Conservation (phyloP, 2,113 vertebrate genomes). For the Bostrychus sinensis region DNA sequence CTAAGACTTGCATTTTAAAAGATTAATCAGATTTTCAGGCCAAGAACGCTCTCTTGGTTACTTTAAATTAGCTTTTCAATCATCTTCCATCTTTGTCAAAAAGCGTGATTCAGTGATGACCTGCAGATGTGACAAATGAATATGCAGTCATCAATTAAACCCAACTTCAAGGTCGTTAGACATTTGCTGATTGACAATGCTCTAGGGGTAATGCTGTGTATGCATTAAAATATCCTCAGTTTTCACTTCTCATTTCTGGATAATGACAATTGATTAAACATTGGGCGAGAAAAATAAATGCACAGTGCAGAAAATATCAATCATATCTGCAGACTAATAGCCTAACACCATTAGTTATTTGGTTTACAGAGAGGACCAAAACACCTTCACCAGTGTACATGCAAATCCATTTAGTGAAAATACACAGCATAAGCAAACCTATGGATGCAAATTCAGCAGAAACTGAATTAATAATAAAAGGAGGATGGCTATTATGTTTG, state of each 20-base stretch:
- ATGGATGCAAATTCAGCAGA: slow-evolving; percentile 31
- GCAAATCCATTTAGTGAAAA: slow-evolving; percentile 45
- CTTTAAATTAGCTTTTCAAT: slow-evolving; percentile 36
- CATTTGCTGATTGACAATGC: slow-evolving; percentile 63
- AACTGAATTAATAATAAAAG: slow-evolving; percentile 39
- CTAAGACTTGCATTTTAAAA: slow-evolving; percentile 30
- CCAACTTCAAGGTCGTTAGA: slow-evolving; percentile 48
- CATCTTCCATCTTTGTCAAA: slow-evolving; percentile 43
- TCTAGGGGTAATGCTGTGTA: slow-evolving; percentile 30
- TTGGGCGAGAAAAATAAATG: slow-evolving; percentile 46
- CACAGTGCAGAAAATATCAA: slow-evolving; percentile 52
- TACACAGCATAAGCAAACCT: slow-evolving; percentile 16
- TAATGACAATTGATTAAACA: slow-evolving; percentile 75
- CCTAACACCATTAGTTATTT: slow-evolving; percentile 40
- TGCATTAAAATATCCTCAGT: slow-evolving; percentile 43
- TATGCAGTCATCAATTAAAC: slow-evolving; percentile 30
- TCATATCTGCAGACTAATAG: slow-evolving; percentile 43
- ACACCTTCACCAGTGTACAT: slow-evolving; percentile 32
- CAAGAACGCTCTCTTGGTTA: slow-evolving; percentile 10
- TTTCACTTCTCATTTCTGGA: slow-evolving; percentile 34
- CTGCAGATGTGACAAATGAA: slow-evolving; percentile 55
- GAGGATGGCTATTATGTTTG: slow-evolving; percentile 14
- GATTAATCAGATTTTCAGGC: slow-evolving; percentile 12
- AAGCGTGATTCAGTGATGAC: slow-evolving; percentile 46
- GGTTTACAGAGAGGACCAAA: slow-evolving; percentile 28